Base-by-base conservation (phyloP, 2,888 invertebrate genomes). In the Hemithea aestivaria region DNA sequence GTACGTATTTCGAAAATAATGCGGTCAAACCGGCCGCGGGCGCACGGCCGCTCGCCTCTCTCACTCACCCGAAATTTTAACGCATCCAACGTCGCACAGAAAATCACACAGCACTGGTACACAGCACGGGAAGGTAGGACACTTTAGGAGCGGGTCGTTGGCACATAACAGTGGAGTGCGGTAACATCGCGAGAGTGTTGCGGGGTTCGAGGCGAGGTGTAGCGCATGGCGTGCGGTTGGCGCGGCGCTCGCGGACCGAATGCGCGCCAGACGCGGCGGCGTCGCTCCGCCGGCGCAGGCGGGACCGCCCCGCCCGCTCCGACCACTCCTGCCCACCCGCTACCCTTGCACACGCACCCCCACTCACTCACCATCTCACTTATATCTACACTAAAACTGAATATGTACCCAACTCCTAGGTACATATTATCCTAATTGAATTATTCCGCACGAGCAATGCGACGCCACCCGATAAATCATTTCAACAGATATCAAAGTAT, bases 1-100 rank as follows among this genome's bases (percentile, higher is more conserved):
- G 80, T 82, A 81, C 81, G 82, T 83, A 83, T 83, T 82, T 82
- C 82, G 79, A 81, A 82, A 84, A 85, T 83, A 85, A 85, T 85
- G 84, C 85, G 85, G 85, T 85, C 84, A 85, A 81, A 83, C 84
- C 80, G 80, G 83, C 81, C 78, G 74, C 80, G 67, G 70, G 70
- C 73, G 73, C 75, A 72, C 79, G 73, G 66, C 66, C 74, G 68
- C 66, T 70, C 75, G 76, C 67, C 73, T 75, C 74, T 73, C 84
- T 82, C 83, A 82, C 85, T 82, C 83, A 84, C 85, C 85, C 82
- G 73, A 84, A 84, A 83, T 84, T 76, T 83, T 73, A 83, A 80
- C 76, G 83, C 84, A 84, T 85, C 85, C 84, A 81, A 82, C 80
- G 81, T 72, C 71, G 74, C 16, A 16, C 16, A 16, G 3, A 16